Percentiles rank a stretch among this genome's conserved stretches.
Conservation (phyloP, 2,888 invertebrate genomes). For the Petrophora chlorosata region DNA sequence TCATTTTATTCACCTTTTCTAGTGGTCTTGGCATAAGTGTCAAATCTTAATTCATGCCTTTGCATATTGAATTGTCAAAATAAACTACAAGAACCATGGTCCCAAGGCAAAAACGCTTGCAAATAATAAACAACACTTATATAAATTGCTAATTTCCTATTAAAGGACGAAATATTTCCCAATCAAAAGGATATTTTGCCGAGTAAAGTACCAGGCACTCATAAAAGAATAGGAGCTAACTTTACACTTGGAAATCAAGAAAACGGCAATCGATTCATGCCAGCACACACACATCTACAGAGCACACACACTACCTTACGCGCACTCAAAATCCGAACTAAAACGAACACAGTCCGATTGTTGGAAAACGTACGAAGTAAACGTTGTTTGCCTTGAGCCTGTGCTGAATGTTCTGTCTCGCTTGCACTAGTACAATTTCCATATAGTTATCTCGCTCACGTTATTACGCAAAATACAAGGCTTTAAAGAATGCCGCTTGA, state of each 20-base stretch:
- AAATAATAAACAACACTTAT: too few species aligned
- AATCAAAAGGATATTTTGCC: constrained; percentile 52
- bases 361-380: constrained; percentile 72
- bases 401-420: constrained; percentile 50
- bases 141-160: too few species aligned
- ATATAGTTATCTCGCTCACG: constrained; percentile 53
- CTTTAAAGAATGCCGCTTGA: constrained; percentile 64
- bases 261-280: constrained; percentile 47
- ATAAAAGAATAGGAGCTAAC: constrained; percentile 63
- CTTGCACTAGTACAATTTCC: constrained; percentile 34
- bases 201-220: constrained; percentile 57
- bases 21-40: too few species aligned
- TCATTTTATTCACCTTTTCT: too few species aligned
- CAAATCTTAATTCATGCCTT: too few species aligned
- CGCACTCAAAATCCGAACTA: neutral
- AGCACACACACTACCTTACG: constrained; percentile 25
- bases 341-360: constrained; percentile 47
- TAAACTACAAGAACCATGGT: too few species aligned
- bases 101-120: too few species aligned
- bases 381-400: constrained; percentile 79
- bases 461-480: constrained; percentile 63
- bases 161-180: constrained; percentile 41
- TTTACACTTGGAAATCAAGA: constrained; percentile 68
- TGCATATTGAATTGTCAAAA: too few species aligned
- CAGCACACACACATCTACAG: constrained; percentile 16